Base-by-base conservation (phyloP, 2,888 invertebrate genomes). In the Leptopterna dolabrata region DNA sequence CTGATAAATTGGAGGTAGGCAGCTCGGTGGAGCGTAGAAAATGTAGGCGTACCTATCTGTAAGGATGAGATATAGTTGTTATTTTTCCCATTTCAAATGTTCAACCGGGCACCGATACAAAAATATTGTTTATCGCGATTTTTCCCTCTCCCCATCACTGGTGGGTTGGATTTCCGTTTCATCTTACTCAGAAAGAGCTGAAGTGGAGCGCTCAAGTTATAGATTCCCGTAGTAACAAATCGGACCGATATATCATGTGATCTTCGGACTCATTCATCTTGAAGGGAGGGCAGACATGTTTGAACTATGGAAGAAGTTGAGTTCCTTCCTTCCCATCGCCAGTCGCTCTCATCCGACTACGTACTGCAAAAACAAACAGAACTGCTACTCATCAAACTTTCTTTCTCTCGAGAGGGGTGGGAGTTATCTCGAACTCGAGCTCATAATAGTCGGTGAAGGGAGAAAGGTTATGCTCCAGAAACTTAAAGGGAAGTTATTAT, bases 351-450 rank as follows among this genome's bases (percentile, higher is more conserved):
- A 19, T 19, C 45, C 13, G 76, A 16, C 81, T 55, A 27, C 55
- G 24, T 14, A 55, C 47, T 43, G 45, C 85, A 73, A 73, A 85
- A 85, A 85, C 85, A 85, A 85, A 85, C 85, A 85, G 73, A 71
- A 76, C 45, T 85, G 85, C 85, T 85, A 85, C 85, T 85, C 85
- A 85, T 85, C 85, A 85, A 73, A 85, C 85, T 85, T 85, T 85
- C 13, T 27, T 45, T 78, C 45, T 19, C 7, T 24, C 19, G 45
- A 9, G 13, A 19, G 11, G 43, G 43, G 11, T 19, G 51, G 47
- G 30, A 16, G 81, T 81, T 47, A 30, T 81, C 51, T 51, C 14
- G 30, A 81, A 47, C 41, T 47, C 27, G 36, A 55, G 51, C 51
- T 81, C 81, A 81, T 81, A 51, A 81, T 55, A 81, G 81, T 27